Conservation (phyloP, 2,888 invertebrate species). For the Campoletis raptor region DNA sequence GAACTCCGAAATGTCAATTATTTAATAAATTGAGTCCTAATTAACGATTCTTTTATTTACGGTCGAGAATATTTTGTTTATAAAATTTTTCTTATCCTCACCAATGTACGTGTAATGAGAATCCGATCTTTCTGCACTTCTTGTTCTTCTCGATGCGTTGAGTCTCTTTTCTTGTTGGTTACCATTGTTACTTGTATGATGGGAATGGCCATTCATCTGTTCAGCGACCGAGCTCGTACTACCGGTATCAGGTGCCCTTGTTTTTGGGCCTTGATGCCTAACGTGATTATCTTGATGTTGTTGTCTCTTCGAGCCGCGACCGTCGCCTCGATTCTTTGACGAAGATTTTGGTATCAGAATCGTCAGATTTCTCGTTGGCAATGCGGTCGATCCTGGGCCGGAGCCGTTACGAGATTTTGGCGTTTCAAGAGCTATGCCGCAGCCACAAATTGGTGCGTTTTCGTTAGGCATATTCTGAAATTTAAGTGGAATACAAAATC, state of each 20-base stretch:
- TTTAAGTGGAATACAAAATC: conserved; percentile 6
- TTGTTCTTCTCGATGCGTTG: conserved; percentile 79
- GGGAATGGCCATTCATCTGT: conserved; percentile 71
- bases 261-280: conserved; percentile 73
- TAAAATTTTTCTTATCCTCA: conserved; percentile 64
- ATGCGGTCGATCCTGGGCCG: conserved; percentile 62
- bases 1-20: neutral
- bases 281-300: conserved; percentile 64
- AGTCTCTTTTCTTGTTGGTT: conserved; percentile 79
- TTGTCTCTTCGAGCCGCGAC: conserved; percentile 75
- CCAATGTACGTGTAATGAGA: conserved; percentile 84
- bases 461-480: conserved; percentile 81
- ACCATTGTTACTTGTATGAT: conserved; percentile 71
- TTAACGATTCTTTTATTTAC: neutral
- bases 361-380: conserved; percentile 75
- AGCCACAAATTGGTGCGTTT: conserved; percentile 79
- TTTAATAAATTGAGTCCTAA: neutral
- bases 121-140: conserved; percentile 82
- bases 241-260: conserved; percentile 75
- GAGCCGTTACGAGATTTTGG: conserved; percentile 77
- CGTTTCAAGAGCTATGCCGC: conserved; percentile 78
- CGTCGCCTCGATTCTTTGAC: conserved; percentile 74
- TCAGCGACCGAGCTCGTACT: conserved; percentile 78
- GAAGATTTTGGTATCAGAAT: conserved; percentile 77
- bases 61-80: neutral